These are phyloP conservation scores for Sardinella longiceps DNA, from an alignment of 2,797 vertebrate species.

Conservation along the genomic window DNA sequence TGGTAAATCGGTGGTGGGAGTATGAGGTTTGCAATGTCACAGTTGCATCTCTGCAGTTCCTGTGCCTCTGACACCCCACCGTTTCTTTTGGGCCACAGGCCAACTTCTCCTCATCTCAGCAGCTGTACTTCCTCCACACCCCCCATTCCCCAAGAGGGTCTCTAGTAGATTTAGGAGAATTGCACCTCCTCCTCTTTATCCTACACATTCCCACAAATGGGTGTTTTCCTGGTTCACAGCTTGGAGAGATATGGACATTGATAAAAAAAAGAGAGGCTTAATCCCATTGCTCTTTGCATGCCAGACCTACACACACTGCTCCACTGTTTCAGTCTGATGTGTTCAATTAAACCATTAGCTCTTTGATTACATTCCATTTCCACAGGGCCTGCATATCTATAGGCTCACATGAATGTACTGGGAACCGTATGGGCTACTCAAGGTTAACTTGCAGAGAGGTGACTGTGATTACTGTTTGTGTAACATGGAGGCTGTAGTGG, in stretches of 20 bases:
- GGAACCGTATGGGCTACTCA: neutral
- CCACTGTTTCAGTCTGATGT: neutral
- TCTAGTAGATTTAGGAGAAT: constrained; percentile 13
- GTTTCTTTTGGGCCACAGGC: neutral
- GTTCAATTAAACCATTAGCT: constrained; percentile 1
- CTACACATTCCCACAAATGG: constrained; percentile 14
- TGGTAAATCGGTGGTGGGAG: neutral
- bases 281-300: constrained; percentile 1
- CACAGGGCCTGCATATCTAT: neutral
- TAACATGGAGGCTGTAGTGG: neutral
- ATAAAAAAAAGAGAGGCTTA: constrained; percentile 9
- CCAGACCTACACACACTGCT: constrained; percentile 1
- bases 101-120: neutral
- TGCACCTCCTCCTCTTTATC: neutral
- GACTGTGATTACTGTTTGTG: neutral
- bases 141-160: constrained; percentile 17
- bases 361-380: neutral
- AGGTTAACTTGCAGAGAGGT: neutral
- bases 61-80: neutral
- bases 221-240: constrained; percentile 15
- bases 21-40: neutral
- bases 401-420: neutral
- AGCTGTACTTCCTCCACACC: constrained; percentile 18
- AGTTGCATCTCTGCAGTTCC: neutral
- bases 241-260: neutral